Conservation (phyloP, 2,888 invertebrate species). For the Stenodera caucasica region DNA sequence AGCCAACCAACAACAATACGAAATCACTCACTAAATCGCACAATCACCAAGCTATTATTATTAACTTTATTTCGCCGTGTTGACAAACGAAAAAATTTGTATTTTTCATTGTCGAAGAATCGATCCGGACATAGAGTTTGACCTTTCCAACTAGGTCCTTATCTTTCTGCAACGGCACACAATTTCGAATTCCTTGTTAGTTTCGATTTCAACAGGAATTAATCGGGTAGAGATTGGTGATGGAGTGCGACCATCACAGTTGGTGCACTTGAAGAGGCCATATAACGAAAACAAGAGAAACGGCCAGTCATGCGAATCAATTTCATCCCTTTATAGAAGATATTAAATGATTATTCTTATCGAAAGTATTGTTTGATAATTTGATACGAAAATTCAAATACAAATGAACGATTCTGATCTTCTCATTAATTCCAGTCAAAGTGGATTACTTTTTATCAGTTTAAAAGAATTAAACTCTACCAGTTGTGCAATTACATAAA, state of each 20-base stretch:
- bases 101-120: not conserved
- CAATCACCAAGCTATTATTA: not conserved
- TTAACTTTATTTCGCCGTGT: not conserved
- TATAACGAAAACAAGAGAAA: slow-evolving; percentile 7
- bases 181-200: slow-evolving; percentile 45
- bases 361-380: not conserved
- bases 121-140: not conserved
- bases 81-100: not conserved
- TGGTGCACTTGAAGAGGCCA: slow-evolving; percentile 28
- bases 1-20: not conserved
- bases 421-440: not conserved
- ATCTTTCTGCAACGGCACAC: slow-evolving; percentile 51
- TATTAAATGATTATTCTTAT: not conserved
- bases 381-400: not conserved
- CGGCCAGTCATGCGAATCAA: slow-evolving; percentile 9
- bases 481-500: not conserved
- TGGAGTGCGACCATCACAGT: slow-evolving; percentile 33
- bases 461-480: not conserved
- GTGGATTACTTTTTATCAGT: too few relatives aligned
- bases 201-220: slow-evolving; percentile 41
- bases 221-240: slow-evolving; percentile 38
- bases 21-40: not conserved
- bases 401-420: not conserved
- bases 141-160: slow-evolving; percentile 33
- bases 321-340: not conserved